Evolutionary conservation across 2,113 vertebrate species (phyloP), one percentile per base, ranked within the genome.

Genomic region (Seriola rivoliana): DNA sequence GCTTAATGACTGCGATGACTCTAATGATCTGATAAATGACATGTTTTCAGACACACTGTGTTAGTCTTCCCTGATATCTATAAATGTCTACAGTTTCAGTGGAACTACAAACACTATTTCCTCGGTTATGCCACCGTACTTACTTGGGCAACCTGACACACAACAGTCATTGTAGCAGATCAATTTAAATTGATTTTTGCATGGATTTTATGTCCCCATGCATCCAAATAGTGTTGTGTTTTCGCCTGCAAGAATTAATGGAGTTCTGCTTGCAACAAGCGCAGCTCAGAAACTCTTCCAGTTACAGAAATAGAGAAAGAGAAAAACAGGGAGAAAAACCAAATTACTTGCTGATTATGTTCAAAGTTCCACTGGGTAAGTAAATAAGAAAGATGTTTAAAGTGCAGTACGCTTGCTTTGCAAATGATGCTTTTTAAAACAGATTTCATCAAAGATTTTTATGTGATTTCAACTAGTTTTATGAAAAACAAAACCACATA

Each of bases 331-430:
- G 29, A 29, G 46, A 11, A 46, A 58, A 38, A 46, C 1, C 25
- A n/a, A 48, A 69, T 69, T 8, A 60, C 29, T n/a, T 32, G 42
- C 14, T 21, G 32, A 71, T 64, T 46, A 63, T 72, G 38, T 16
- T 54, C 29, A 46, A 59, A 40, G 42, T 81, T 67, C 42, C 66
- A 74, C 17, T 36, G 42, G 21, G 16, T 38, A 65, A 50, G 11
- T 52, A 62, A 70, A 55, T 66, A 38, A 63, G 21, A 34, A 16
- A 38, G 34, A n/a, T 23, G 10, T 38, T 70, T 19, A 0, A 57
- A 58, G 42, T 60, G 3, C 42, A 52, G 32, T 2, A 13, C 16
- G 17, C 16, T 38, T 57, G 46, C 23, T 64, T 70, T 82, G 48
- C 13, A 75, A 60, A 52, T 32, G 1, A 13, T 10, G 36, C 40